Evolutionary conservation across 1,140 invertebrate genomes (phyloP), one percentile per base, ranked within the genome.

Genomic region (Tetranychus urticae): DNA sequence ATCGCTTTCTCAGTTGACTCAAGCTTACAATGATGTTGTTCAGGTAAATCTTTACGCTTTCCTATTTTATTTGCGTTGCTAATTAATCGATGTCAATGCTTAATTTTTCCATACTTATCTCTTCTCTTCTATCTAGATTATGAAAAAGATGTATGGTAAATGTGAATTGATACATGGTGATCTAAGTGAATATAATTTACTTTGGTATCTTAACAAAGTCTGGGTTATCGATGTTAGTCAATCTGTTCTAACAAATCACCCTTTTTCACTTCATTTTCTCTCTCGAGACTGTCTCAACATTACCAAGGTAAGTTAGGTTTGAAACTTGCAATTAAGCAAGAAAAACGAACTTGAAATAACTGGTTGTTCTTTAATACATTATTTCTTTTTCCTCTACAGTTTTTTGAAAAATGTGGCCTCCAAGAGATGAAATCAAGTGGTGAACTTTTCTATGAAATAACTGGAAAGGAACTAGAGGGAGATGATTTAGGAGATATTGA

Each of bases 141-240:
- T 92, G 79, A 77, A 80, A 62, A 80, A 74, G 63, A 64, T 93
- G 67, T 89, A 84, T 70, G 77, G 79, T 54, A 75, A 83, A 61
- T 88, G 85, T 46, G 78, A 81, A 52, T 71, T 93, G 62, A 81
- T 93, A 7, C 89, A 93, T 73, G 85, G 84, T n/a, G 89, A 93
- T 76, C 73, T 93, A 35, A 88, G 84, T 34, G 89, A 91, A 72
- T 93, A 88, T 70, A 93, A 93, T 71, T 81, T 93, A 62, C 73
- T 93, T 37, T 87, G 84, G 81, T 77, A 81, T 69, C 73, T 87
- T 42, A 77, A 78, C 31, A 78, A 81, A 64, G 85, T 86, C 63
- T 88, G 82, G 78, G 81, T 91, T 63, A 92, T 93, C 67, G 89
- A 93, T 74, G 85, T 93, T 0, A 83, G 84, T 23, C 89, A 93